Base-by-base conservation (phyloP, 2,113 vertebrate genomes). In the Acanthisitta chloris region DNA sequence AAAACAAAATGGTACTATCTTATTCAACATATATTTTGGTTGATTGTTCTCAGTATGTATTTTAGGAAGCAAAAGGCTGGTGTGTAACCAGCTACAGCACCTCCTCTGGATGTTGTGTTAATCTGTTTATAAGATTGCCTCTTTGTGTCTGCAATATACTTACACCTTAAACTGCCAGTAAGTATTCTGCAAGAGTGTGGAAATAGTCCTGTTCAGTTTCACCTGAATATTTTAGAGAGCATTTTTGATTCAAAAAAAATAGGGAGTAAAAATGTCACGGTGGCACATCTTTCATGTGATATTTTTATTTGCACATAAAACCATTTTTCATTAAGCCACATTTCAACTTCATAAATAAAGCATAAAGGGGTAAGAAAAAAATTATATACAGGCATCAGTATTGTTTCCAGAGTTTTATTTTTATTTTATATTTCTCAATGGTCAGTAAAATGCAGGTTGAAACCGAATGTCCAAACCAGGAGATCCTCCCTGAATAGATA, bases 61-160 rank as follows among this genome's bases (percentile, higher is more conserved):
- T 93, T 85, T 86, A 92, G 88, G 86, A 92, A 72, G 34, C 3
- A 17, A 61, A 65, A 66, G 48, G 15, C 21, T 42, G 52, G 33
- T 71, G 23, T 0, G 0, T 34, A 82, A 64, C 48, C 74, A 80
- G 25, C 66, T 64, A 28, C 21, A 48, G 40, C 55, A 69, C 36
- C 54, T 92, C n/a, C 67, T 88, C 31, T 28, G 76, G 31, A 38
- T 59, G 79, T 79, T 85, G 21, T 6, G 2, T 51, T 86, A 86
- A 90, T 90, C 80, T 80, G 62, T 91, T 95, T 69, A 66, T 36
- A 65, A 90, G 93, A 77, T 81, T 86, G 64, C 49, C 45, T 77
- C 49, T 86, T 88, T 65, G 29, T 88, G 58, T 86, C 64, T 73
- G 49, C 80, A 69, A 17, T 43, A 82, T 36, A 49, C 46, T 85